phyloP scores from a whole-genome alignment of 2,797 vertebrate species.

The Parauchenoglanis ngamensis region DNA sequence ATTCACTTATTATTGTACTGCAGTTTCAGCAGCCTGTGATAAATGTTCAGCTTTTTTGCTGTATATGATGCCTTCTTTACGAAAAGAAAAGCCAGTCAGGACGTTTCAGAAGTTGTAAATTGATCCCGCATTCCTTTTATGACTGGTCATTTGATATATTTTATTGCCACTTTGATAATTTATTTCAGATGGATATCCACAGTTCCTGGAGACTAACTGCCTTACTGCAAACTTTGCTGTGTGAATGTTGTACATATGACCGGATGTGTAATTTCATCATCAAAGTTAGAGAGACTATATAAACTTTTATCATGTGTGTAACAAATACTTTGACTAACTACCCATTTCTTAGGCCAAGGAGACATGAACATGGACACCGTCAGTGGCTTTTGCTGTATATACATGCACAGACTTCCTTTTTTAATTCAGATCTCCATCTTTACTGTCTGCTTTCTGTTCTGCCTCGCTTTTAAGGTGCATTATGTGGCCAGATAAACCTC shows the following conservation, averaged over 20 bases:
- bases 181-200: conserved; percentile 73
- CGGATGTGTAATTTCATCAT: conserved; percentile 51
- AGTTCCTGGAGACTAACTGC: conserved; percentile 67
- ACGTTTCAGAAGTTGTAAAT: conserved; percentile 60
- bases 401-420: conserved; percentile 69
- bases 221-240: conserved; percentile 59
- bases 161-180: conserved; percentile 69
- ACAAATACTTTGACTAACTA: conserved; percentile 58
- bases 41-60: conserved; percentile 38
- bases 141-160: conserved; percentile 57
- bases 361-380: conserved; percentile 61
- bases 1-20: conserved; percentile 55
- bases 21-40: conserved; percentile 35
- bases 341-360: conserved; percentile 61
- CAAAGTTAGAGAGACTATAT: conserved; percentile 54
- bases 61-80: conserved; percentile 53
- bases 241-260: conserved; percentile 64
- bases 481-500: conserved; percentile 64
- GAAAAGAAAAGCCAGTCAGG: conserved; percentile 45
- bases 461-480: conserved; percentile 60
- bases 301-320: conserved; percentile 50
- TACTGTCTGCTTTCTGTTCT: conserved; percentile 67
- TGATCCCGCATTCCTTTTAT: conserved; percentile 58
- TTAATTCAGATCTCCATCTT: conserved; percentile 71
- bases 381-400: conserved; percentile 76